Evolutionary conservation across 2,113 vertebrate species (phyloP), one percentile per base, ranked within the genome.

Genomic region (Aldabrachelys gigantea): DNA sequence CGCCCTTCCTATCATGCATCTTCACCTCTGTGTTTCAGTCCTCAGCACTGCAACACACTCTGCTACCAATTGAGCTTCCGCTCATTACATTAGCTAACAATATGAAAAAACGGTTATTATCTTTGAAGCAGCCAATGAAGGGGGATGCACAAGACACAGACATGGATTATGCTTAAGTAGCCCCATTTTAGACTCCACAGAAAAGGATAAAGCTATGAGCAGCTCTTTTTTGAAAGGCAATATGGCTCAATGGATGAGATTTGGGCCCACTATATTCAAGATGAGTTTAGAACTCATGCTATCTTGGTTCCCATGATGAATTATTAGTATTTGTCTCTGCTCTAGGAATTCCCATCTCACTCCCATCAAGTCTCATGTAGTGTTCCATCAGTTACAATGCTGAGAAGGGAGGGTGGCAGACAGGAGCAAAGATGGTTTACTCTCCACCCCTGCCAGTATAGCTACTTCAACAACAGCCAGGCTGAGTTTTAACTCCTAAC

Each of bases 121-220:
- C 4, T 50, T 27, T 35, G 16, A 91, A 88, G 47, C 84, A 82
- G 49, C 87, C 91, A 88, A 53, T 0, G 79, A 41, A 90, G 2
- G 3, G 92, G 19, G 87, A 84, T 29, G 21, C 41, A 31, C 47
- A 69, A 65, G 65, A 62, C 3, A 56, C 3, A 84, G 91, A 5
- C 54, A 65, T 54, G 44, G 78, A 44, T 41, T 72, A 81, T 35
- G 65, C 6, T 0, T 38, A 1, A 69, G 21, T 47, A 47, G 47
- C 35, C 35, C 65, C 19, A 83, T 62, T 80, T 87, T 57, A 5
- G 53, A 84, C 21, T 94, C 14, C 50, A 10, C 38, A n/a, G 93
- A 96, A 87, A 93, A 88, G 69, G 56, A 7, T 85, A 96, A 93
- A 90, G 53, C 29, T 82, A 57, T 31, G 35, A 44, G 4, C 85